Conservation (phyloP, 1,140 invertebrate genomes). For the Rhyzopertha dominica region DNA sequence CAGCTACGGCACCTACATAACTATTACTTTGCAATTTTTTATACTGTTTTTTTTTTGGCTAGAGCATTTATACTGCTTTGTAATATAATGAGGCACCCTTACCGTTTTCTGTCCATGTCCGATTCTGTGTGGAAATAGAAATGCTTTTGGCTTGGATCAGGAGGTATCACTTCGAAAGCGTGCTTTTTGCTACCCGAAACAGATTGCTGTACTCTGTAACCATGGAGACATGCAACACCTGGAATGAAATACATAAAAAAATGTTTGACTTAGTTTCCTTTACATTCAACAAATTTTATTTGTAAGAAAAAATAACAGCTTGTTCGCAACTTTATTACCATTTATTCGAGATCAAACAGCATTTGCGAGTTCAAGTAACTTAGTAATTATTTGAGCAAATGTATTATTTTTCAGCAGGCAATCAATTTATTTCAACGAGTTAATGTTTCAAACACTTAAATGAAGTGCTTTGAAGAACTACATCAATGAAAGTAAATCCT, state of each 20-base stretch:
- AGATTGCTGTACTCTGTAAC: constrained; percentile 82
- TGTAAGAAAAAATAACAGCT: no score
- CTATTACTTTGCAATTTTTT: not conserved
- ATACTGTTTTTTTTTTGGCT: not conserved
- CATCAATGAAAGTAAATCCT: no score
- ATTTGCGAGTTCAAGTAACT: no score
- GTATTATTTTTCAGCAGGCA: no score
- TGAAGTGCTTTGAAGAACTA: no score
- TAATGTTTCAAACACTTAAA: no score
- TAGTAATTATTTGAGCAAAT: no score
- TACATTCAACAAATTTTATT: no score
- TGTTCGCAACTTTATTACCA: no score
- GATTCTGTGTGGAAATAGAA: constrained; percentile 92
- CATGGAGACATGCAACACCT: constrained; percentile 89
- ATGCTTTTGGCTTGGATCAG: constrained; percentile 76
- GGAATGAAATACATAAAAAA: constrained; percentile 21
- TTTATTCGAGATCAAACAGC: no score
- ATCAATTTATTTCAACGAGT: no score
- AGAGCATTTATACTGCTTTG: constrained; percentile 6
- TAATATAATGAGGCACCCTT: constrained; percentile 22
- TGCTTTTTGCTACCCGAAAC: constrained; percentile 75
- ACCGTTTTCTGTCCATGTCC: constrained; percentile 94
- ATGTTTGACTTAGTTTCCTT: constrained; percentile 2
- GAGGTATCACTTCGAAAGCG: constrained; percentile 86
- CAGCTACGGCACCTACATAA: not conserved